Percentiles rank a stretch among this genome's conserved stretches.
phyloP scores from a whole-genome alignment of 2,113 vertebrate genomes.

The Nicator chloris region DNA sequence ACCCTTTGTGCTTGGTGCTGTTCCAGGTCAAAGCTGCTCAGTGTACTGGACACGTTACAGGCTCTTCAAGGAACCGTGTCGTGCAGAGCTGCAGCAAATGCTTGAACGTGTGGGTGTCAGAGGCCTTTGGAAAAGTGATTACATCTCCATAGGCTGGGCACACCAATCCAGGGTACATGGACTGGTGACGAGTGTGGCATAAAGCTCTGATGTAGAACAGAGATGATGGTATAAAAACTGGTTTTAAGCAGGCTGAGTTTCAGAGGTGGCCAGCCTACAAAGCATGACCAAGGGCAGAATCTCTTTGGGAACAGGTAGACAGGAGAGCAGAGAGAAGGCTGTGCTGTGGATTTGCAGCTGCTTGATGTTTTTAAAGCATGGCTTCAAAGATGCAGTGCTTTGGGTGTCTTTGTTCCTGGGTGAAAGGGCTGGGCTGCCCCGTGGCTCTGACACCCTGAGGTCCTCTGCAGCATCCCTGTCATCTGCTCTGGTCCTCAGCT shows the following conservation, averaged over 20 bases:
- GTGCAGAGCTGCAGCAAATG: background rate
- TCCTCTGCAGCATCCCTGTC: background rate
- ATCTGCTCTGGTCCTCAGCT: fast-evolving
- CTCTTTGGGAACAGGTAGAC: background rate
- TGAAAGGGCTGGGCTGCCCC: background rate
- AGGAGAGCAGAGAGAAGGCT: background rate
- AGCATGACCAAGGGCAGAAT: background rate
- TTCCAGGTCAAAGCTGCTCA: background rate
- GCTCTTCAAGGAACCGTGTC: background rate
- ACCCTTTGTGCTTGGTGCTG: background rate
- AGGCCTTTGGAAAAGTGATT: background rate
- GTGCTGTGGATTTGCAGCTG: background rate
- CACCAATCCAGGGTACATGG: background rate
- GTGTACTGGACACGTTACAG: fast-evolving
- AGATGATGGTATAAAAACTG: background rate
- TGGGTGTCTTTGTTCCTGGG: background rate
- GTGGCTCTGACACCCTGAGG: background rate
- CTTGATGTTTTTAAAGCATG: background rate
- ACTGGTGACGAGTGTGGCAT: background rate
- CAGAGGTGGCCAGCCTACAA: background rate
- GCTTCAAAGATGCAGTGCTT: background rate
- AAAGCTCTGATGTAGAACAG: background rate
- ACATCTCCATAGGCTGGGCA: fast-evolving
- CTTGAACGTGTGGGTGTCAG: background rate
- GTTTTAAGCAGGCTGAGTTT: background rate